Percentiles rank a stretch among this genome's conserved stretches.
phyloP scores from a whole-genome alignment of 1,140 invertebrate genomes.

The Drosophila bipectinata region DNA sequence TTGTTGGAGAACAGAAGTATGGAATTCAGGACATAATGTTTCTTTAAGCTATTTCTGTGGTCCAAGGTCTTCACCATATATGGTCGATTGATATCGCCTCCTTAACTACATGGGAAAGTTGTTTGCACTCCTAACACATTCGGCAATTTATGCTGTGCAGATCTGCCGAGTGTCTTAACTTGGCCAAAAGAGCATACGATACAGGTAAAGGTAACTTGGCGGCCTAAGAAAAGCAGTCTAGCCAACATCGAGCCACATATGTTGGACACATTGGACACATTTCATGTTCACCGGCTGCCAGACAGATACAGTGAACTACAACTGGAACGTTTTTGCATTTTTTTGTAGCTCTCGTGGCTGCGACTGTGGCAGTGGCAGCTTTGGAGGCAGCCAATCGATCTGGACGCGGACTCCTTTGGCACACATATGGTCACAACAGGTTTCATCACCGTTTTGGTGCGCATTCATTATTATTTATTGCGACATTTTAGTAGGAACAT shows the following conservation, averaged over 20 bases:
- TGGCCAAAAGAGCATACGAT: slow-evolving; percentile 19
- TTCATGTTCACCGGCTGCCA: slow-evolving; percentile 45
- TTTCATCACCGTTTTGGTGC: slow-evolving; percentile 71
- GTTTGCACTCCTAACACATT: slow-evolving; percentile 42
- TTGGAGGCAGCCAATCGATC: slow-evolving; percentile 48
- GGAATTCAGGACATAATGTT: slow-evolving; percentile 25
- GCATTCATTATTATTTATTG: slow-evolving; percentile 79
- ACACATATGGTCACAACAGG: slow-evolving; percentile 72
- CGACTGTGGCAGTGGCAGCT: neutral
- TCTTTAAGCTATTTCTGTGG: slow-evolving; percentile 7
- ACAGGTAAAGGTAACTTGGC: slow-evolving; percentile 3
- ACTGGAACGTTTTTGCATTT: slow-evolving; percentile 58
- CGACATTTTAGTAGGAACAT: slow-evolving; percentile 65
- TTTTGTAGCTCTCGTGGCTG: slow-evolving; percentile 2
- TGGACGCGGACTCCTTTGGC: slow-evolving; percentile 49
- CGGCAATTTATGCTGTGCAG: slow-evolving; percentile 27
- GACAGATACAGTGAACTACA: slow-evolving; percentile 51
- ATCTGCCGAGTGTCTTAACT: slow-evolving; percentile 7
- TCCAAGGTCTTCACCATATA: slow-evolving; percentile 36
- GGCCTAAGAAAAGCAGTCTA: slow-evolving; percentile 9
- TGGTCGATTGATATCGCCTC: slow-evolving; percentile 25
- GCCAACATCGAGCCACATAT: slow-evolving; percentile 19
- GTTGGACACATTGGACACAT: slow-evolving; percentile 50
- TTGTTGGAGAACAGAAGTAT: slow-evolving; percentile 10
- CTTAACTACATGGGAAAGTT: slow-evolving; percentile 39